A percentile compares a stretch with the other conserved stretches of the same genome.
Conservation (phyloP, 2,113 vertebrate species). For the Gymnogyps californianus region DNA sequence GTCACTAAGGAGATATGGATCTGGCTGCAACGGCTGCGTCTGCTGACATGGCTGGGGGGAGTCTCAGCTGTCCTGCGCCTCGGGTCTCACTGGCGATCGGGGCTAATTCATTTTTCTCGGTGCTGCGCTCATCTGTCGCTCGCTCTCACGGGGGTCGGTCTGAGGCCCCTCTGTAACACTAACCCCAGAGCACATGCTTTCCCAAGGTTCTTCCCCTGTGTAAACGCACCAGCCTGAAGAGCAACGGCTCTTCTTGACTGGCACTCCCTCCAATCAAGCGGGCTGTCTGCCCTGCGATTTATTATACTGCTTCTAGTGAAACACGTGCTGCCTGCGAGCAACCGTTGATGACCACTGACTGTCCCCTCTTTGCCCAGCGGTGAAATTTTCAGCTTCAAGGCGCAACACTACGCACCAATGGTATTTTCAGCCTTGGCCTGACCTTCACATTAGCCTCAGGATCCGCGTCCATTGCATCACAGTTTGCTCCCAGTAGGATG, state of each 20-base stretch:
- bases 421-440: not conserved
- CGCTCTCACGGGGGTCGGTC: accelerated
- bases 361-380: not conserved
- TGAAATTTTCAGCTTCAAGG: not conserved
- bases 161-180: not conserved
- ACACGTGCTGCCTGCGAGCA: not conserved
- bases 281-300: not conserved
- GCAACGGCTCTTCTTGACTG: not conserved
- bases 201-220: not conserved
- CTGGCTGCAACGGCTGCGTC: not conserved
- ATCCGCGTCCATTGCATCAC: not conserved
- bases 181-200: not conserved
- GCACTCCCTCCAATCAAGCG: not conserved
- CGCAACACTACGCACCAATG: accelerated
- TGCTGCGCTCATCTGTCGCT: not conserved
- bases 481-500: not conserved
- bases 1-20: not conserved
- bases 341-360: not conserved
- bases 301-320: not conserved
- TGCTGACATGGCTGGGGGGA: not conserved
- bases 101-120: not conserved
- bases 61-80: not conserved
- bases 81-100: accelerated
- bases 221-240: not conserved
- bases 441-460: not conserved